Conservation (phyloP, 2,888 invertebrate genomes). For the Steinernema hermaphroditum region DNA sequence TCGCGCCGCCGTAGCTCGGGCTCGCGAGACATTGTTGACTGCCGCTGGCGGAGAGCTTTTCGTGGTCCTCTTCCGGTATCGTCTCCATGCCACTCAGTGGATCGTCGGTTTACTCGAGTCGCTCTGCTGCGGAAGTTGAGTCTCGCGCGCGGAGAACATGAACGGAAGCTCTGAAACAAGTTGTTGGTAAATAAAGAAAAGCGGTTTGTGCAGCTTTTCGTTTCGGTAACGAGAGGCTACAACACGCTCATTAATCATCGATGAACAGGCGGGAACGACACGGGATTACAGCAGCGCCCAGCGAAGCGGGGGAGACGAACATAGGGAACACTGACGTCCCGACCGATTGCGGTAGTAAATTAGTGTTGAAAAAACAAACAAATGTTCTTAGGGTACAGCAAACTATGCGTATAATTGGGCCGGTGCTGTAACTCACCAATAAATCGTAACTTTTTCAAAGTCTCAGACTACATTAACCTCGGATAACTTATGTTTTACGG, state of each 20-base stretch:
- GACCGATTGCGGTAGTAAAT: conserved; percentile 2
- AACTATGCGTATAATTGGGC: not conserved
- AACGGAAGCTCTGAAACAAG: conserved; percentile 2
- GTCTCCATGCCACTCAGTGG: conserved; percentile 52
- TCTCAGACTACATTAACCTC: too few species aligned
- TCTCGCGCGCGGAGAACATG: not conserved
- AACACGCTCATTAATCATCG: conserved; percentile 12
- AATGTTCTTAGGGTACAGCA: not conserved
- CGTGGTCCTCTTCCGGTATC: conserved; percentile 62
- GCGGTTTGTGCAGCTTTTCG: not conserved
- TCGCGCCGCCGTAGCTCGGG: not conserved
- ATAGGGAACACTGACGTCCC: not conserved
- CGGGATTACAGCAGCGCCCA: conserved; percentile 1
- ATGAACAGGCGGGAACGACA: conserved; percentile 25
- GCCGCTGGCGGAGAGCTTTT: conserved; percentile 32
- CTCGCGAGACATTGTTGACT: not conserved
- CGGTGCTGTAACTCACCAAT: too few species aligned
- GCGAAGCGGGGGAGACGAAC: not conserved
- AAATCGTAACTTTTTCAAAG: too few species aligned
- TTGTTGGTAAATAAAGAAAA: conserved; percentile 4
- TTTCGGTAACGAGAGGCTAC: not conserved
- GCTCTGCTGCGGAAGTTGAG: not conserved
- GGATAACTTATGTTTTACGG: too few species aligned
- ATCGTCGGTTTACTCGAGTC: not conserved
- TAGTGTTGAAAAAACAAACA: conserved; percentile 10